Evolutionary conservation across 2,797 vertebrate genomes (phyloP).

Genomic region (Leptoclinus maculatus): DNA sequence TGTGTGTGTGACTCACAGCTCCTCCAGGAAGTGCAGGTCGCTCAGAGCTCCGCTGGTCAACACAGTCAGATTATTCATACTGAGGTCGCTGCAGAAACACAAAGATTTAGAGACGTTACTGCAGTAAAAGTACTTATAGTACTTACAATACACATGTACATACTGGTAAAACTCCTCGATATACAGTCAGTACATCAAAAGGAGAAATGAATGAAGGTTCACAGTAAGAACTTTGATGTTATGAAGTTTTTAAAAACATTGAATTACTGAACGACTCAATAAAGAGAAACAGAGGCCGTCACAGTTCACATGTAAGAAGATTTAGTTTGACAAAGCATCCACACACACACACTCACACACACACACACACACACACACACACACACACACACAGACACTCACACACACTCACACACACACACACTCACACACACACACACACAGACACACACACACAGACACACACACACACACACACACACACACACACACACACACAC

Average conservation of each 20-base stretch:
- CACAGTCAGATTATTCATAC: constrained; percentile 95
- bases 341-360: not conserved
- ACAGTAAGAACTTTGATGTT: not conserved
- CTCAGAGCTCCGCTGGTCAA: constrained; percentile 84
- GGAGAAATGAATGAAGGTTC: too few species aligned
- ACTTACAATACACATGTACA: not conserved
- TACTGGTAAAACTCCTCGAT: too few species aligned
- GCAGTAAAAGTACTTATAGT: not conserved
- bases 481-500: too few species aligned
- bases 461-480: too few species aligned
- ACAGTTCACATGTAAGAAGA: not conserved
- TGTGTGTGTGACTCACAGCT: constrained; percentile 88
- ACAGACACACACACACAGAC: too few species aligned
- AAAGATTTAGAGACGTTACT: constrained; percentile 33
- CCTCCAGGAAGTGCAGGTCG: constrained; percentile 92
- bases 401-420: constrained; percentile 5
- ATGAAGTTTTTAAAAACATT: not conserved
- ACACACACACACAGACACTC: constrained; percentile 12
- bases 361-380: too few species aligned
- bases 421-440: constrained; percentile 22
- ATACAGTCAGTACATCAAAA: too few species aligned
- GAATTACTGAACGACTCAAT: not conserved
- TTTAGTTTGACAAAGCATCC: constrained; percentile 15
- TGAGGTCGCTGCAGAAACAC: constrained; percentile 89
- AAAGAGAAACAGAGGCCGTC: too few species aligned